Conservation (phyloP, 2,113 vertebrate species). For the Heterotis niloticus region DNA sequence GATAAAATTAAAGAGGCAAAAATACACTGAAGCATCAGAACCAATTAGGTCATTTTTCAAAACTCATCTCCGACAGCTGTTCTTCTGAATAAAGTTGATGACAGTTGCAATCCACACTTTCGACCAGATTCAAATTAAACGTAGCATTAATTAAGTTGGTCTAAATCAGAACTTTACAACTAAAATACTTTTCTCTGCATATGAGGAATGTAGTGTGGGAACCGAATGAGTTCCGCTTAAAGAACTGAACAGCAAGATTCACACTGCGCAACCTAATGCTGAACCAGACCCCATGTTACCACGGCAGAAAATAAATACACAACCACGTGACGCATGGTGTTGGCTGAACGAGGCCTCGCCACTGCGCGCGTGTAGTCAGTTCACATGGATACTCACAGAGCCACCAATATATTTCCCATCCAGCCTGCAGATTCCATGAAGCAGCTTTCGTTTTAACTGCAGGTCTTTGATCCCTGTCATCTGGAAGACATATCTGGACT, state of each 20-base stretch:
- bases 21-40: conserved; percentile 39
- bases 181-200: conserved; percentile 1
- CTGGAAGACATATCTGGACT: conserved; percentile 54
- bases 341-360: background rate
- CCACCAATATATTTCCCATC: conserved; percentile 63
- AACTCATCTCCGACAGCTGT: conserved; percentile 34
- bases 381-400: conserved; percentile 56
- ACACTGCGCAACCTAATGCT: background rate
- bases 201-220: background rate
- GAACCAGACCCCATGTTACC: background rate
- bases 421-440: conserved; percentile 57
- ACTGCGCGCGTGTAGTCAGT: background rate
- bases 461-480: conserved; percentile 64
- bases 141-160: conserved; percentile 24
- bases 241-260: background rate
- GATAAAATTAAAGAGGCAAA: conserved; percentile 42
- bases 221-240: background rate
- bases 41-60: conserved; percentile 40
- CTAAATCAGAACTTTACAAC: conserved; percentile 17
- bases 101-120: conserved; percentile 16
- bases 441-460: conserved; percentile 51
- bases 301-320: background rate
- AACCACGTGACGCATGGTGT: no score
- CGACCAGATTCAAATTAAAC: conserved; percentile 24
- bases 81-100: conserved; percentile 27